Evolutionary conservation across 2,797 vertebrate genomes (phyloP).

Genomic region (Eleutherodactylus coqui): DNA sequence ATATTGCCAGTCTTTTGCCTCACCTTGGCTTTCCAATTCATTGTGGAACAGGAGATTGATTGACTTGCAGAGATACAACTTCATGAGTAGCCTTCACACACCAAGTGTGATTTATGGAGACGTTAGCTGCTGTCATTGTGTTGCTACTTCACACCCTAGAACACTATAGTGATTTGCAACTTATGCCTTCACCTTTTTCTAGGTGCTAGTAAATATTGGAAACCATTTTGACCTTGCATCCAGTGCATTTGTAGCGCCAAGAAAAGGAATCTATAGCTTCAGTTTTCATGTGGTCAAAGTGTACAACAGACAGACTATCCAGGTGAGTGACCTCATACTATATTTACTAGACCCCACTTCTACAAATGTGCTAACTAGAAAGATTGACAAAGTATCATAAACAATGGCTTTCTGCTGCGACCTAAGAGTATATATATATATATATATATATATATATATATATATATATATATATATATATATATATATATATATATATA

Average conservation of each 20-base stretch:
- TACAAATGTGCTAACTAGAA: background rate
- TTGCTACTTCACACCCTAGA: background rate
- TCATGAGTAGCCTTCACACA: constrained; percentile 37
- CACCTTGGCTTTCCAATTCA: constrained; percentile 26
- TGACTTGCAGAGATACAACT: constrained; percentile 7
- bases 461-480: too few relatives aligned
- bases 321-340: constrained; percentile 78
- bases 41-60: constrained; percentile 2
- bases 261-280: constrained; percentile 99
- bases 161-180: constrained; percentile 35
- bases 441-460: too few relatives aligned
- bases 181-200: constrained; percentile 52
- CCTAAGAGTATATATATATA: too few relatives aligned
- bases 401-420: background rate
- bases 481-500: too few relatives aligned
- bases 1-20: background rate
- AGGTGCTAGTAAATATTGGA: constrained; percentile 99
- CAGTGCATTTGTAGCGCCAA: constrained; percentile 95
- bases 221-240: constrained; percentile 98
- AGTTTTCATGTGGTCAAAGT: constrained; percentile 99
- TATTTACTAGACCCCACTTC: background rate
- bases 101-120: constrained; percentile 21
- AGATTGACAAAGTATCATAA: background rate
- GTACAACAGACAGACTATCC: constrained; percentile 99
- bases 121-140: background rate